Evolutionary conservation across 2,797 vertebrate genomes (phyloP).

Genomic region (Cynopterus sphinx): DNA sequence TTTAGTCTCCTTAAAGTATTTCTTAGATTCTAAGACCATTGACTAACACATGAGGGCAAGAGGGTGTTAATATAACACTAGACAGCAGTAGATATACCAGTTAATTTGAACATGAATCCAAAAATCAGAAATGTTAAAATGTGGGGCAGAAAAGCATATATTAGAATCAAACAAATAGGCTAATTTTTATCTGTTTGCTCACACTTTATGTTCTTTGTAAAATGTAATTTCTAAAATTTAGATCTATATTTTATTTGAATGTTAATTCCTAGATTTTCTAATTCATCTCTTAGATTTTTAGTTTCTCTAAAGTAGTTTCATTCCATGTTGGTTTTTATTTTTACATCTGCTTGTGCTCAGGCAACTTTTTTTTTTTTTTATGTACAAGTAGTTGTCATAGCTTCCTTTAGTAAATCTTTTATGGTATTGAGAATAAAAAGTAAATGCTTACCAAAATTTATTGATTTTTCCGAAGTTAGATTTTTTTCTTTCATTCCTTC

Average conservation of each 20-base stretch:
- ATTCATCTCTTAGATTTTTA: not conserved
- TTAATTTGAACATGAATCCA: not conserved
- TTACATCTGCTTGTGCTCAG: not conserved
- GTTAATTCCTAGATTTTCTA: not conserved
- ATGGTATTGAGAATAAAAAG: not conserved
- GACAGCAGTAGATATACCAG: not conserved
- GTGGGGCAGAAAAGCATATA: not conserved
- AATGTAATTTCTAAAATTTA: constrained; percentile 1
- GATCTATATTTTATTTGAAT: not conserved
- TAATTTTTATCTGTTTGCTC: not conserved
- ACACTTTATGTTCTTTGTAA: not conserved
- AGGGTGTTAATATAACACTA: not conserved
- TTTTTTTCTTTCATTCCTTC: not conserved
- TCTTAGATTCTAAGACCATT: not conserved
- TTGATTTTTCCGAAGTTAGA: not conserved
- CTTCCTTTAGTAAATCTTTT: not conserved
- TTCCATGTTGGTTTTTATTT: not conserved
- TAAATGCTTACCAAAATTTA: not conserved
- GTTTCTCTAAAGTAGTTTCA: not conserved
- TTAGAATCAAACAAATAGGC: not conserved
- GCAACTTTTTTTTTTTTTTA: not conserved
- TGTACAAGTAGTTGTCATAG: not conserved
- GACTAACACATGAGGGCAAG: not conserved
- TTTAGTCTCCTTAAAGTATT: not conserved
- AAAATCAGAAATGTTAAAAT: not conserved